These are phyloP conservation scores for Xyrauchen texanus DNA, from an alignment of 2,113 vertebrate genomes.

Conservation along the genomic window DNA sequence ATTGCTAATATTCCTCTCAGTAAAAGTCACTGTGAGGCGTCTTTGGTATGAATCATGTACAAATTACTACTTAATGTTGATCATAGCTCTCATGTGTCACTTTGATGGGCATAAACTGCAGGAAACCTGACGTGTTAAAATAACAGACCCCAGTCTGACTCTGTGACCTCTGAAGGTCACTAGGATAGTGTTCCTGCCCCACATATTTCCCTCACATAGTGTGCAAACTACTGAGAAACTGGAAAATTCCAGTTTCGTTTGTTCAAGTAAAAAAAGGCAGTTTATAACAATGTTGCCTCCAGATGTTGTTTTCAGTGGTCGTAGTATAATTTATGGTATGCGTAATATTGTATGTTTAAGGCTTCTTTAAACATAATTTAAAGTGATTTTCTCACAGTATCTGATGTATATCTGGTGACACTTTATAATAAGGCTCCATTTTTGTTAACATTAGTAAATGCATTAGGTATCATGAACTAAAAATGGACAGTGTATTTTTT, in stretches of 20 bases:
- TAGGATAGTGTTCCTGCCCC: conserved; percentile 8
- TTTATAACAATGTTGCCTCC: conserved; percentile 4
- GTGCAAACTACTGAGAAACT: conserved; percentile 25
- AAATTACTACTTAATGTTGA: conserved; percentile 23
- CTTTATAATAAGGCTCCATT: no score
- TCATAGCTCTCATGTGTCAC: conserved; percentile 31
- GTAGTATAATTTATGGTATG: neutral
- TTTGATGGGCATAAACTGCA: conserved; percentile 39
- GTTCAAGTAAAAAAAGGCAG: neutral
- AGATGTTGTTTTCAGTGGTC: conserved; percentile 33
- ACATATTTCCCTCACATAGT: conserved; percentile 21
- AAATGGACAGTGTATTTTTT: no score
- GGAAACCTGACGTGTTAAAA: conserved; percentile 37
- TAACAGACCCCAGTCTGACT: conserved; percentile 16
- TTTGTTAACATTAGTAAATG: no score
- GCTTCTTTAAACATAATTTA: neutral
- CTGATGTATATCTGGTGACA: no score
- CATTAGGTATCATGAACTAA: no score
- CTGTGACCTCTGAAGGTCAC: conserved; percentile 28
- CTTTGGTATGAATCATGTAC: conserved; percentile 9
- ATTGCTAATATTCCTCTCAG: neutral
- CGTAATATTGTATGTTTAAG: neutral
- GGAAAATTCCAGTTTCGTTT: conserved; percentile 3
- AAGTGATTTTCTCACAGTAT: neutral
- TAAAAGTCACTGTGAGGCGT: conserved; percentile 9